Conservation (phyloP, 2,888 invertebrate genomes). For the Clostera curtula region DNA sequence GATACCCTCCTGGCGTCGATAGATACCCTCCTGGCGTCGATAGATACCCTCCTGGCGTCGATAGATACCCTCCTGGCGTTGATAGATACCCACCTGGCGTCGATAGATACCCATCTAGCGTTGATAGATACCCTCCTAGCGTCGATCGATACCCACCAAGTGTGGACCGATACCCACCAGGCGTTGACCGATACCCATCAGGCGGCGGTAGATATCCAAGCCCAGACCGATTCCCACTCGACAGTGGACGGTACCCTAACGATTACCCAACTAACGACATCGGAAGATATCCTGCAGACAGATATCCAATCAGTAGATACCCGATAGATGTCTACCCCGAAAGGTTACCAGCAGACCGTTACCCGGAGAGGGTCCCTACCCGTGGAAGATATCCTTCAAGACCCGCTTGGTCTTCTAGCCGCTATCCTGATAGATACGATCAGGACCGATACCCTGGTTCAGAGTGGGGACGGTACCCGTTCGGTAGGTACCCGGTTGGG, state of each 20-base stretch:
- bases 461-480: slow-evolving; percentile 64
- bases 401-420: slow-evolving; percentile 41
- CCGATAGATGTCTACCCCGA: slow-evolving; percentile 53
- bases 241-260: slow-evolving; percentile 26
- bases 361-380: slow-evolving; percentile 53
- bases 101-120: slow-evolving; percentile 38
- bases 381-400: slow-evolving; percentile 50
- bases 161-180: slow-evolving; percentile 20
- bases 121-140: slow-evolving; percentile 26
- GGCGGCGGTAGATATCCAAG: slow-evolving; percentile 33
- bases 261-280: slow-evolving; percentile 35
- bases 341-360: slow-evolving; percentile 44
- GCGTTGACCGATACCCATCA: slow-evolving; percentile 39
- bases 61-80: slow-evolving; percentile 40
- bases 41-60: slow-evolving; percentile 47
- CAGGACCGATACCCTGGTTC: slow-evolving; percentile 56
- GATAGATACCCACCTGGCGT: slow-evolving; percentile 56
- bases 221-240: slow-evolving; percentile 42
- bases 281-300: slow-evolving; percentile 48
- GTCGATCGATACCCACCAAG: slow-evolving; percentile 43
- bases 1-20: slow-evolving; percentile 68
- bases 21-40: slow-evolving; percentile 68
- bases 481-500: slow-evolving; percentile 59
- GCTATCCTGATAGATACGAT: slow-evolving; percentile 69
- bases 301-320: slow-evolving; percentile 58